Percentiles rank a stretch among this genome's conserved stretches.
These are phyloP conservation scores for Trematocara stigmaticum DNA, from an alignment of 2,113 vertebrate genomes.

Conservation along the genomic window DNA sequence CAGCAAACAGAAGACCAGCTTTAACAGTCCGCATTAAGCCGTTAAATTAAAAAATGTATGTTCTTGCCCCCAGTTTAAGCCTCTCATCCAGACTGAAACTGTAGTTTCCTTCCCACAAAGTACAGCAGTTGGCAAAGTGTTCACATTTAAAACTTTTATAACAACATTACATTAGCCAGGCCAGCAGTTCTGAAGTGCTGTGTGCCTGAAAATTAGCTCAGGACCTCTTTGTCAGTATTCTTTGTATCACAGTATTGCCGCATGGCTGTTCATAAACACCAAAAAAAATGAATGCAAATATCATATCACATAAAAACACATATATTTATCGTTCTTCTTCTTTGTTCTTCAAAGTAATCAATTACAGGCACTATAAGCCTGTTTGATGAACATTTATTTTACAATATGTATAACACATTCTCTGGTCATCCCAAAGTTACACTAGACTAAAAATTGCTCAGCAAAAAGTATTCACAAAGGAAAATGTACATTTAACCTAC, in stretches of 20 bases:
- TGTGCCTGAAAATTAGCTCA: background rate
- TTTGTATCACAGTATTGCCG: fast-evolving
- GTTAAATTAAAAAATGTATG: background rate
- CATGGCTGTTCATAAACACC: background rate
- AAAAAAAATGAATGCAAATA: background rate
- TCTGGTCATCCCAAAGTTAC: background rate
- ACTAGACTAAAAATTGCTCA: background rate
- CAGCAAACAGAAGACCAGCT: background rate
- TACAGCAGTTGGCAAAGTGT: background rate
- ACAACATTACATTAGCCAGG: background rate
- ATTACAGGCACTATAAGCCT: background rate
- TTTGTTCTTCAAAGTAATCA: background rate
- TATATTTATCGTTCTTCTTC: background rate
- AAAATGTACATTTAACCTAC: background rate
- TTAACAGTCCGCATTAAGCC: background rate
- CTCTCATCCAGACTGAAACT: background rate
- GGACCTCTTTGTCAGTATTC: background rate
- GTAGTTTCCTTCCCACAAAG: background rate
- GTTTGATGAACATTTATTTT: background rate
- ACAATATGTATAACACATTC: background rate
- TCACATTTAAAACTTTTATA: background rate
- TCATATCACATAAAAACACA: background rate
- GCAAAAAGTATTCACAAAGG: background rate
- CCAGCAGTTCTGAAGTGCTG: background rate
- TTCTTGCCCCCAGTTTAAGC: background rate